Base-by-base conservation (phyloP, 2,797 vertebrate genomes). In the Acipenser transmontanus region DNA sequence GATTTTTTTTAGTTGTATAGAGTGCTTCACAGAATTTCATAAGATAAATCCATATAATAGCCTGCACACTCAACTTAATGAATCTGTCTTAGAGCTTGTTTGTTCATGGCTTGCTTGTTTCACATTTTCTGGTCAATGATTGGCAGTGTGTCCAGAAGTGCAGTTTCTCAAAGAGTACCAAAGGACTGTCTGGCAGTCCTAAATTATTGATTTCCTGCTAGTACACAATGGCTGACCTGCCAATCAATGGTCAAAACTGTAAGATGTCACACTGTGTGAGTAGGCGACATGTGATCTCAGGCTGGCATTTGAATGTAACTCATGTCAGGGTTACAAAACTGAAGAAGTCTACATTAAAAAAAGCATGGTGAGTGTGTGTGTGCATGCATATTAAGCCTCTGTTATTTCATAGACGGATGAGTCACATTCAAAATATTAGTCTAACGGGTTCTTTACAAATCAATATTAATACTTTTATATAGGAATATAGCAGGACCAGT, bases 121-220 rank as follows among this genome's bases (percentile, higher is more conserved):
- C 89, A 88, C 85, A 87, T 94, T 93, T 93, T 93, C 89, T 92
- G 90, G 85, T 91, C 85, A 86, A 85, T 70, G 69, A 86, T 91
- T 91, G 92, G 88, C 87, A 88, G 80, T 75, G 88, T 78, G 76
- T 90, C 88, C 87, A 87, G 89, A 80, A 87, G 91, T 87, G 84
- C 85, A 84, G 91, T 88, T 93, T 88, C 88, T 93, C 90, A 74
- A 85, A 89, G 85, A 91, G 83, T 81, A 84, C 86, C 80, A 77
- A 78, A 82, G 86, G 80, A 85, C 84, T 86, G 85, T 91, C 85
- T 89, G 79, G 87, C 92, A 89, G 90, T 91, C 90, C 87, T 87
- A 79, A 79, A 73, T 89, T 93, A 95, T 88, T 89, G 92, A 95
- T 93, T 95, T 95, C 88, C 93, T 93, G 86, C 87, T 93, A 68